Conservation (phyloP, 2,888 invertebrate species). For the Syrphus vitripennis region DNA sequence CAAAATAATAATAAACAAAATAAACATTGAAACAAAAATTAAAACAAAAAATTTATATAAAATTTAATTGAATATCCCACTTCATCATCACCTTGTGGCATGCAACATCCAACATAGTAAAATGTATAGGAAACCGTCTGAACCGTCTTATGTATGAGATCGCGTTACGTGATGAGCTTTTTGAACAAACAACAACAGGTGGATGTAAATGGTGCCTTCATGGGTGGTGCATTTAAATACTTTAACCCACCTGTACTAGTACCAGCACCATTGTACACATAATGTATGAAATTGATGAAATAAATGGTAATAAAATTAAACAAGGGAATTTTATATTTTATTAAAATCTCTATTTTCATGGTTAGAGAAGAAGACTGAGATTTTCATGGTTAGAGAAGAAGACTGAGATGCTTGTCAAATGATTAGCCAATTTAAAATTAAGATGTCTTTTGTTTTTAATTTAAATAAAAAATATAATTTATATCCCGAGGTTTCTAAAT, state of each 20-base stretch:
- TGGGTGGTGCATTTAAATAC: conserved; percentile 24
- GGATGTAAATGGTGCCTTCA: conserved; percentile 19
- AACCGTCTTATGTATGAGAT: background rate
- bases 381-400: conserved; percentile 20
- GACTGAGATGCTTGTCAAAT: background rate
- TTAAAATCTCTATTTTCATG: conserved; percentile 18
- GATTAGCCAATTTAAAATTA: background rate
- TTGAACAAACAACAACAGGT: conserved; percentile 27
- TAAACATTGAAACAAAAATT: background rate
- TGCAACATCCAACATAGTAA: background rate
- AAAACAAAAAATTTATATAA: conserved; percentile 29
- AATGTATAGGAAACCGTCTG: background rate
- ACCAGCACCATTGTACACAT: background rate
- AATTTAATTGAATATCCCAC: conserved; percentile 37
- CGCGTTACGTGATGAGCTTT: conserved; percentile 19
- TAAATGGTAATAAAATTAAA: background rate
- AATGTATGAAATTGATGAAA: conserved; percentile 13
- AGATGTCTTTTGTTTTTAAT: background rate
- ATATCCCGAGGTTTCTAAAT: background rate
- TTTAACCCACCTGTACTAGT: background rate
- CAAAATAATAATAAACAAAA: background rate
- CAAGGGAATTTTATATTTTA: background rate
- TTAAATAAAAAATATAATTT: background rate
- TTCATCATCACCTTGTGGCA: conserved; percentile 30
- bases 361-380: conserved; percentile 9